Evolutionary conservation across 1,140 invertebrate genomes (phyloP).

Genomic region (Lasioglossum baleicum): DNA sequence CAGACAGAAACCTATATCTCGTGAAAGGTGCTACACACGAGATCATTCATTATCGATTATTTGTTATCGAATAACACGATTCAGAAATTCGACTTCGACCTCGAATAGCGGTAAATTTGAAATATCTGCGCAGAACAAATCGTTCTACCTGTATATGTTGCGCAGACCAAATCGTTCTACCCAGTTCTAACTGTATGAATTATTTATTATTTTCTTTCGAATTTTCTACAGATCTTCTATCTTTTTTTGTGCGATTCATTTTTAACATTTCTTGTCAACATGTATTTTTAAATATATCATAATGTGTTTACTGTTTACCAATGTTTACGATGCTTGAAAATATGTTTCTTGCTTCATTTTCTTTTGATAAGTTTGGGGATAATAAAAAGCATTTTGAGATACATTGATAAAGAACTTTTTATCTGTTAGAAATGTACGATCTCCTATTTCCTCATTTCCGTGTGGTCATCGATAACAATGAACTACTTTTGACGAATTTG

Average conservation of each 20-base stretch:
- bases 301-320: too few species aligned
- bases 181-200: too few species aligned
- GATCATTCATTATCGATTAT: constrained; percentile 40
- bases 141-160: neutral
- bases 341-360: neutral
- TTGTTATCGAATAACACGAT: constrained; percentile 30
- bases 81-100: constrained; percentile 9
- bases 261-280: neutral
- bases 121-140: neutral
- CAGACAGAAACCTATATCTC: constrained; percentile 25
- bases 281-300: neutral
- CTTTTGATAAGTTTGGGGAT: neutral
- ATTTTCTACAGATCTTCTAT: neutral
- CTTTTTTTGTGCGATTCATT: neutral
- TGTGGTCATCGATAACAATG: neutral
- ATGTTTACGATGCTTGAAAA: neutral
- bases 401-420: neutral
- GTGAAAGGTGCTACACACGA: constrained; percentile 30
- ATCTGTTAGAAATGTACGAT: neutral
- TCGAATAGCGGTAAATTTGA: constrained; percentile 28
- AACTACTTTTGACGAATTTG: constrained; percentile 7
- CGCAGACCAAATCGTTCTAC: neutral
- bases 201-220: neutral
- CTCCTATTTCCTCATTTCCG: neutral
- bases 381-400: neutral